Conservation (phyloP, 2,113 vertebrate genomes). For the Nanger granti region DNA sequence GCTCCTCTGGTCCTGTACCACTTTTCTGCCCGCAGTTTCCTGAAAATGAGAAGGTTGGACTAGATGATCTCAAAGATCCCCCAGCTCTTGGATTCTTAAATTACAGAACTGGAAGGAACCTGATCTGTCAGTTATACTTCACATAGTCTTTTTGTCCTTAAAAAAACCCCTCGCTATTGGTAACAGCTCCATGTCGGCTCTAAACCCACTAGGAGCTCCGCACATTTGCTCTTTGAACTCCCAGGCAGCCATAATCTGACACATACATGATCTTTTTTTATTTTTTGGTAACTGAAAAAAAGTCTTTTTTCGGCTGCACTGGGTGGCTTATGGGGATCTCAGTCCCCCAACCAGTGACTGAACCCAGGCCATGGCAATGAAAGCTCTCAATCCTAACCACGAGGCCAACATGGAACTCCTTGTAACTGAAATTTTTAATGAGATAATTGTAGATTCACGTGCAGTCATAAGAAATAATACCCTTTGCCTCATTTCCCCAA, state of each 20-base stretch:
- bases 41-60: constrained; percentile 31
- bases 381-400: not conserved
- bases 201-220: not conserved
- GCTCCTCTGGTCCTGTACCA: not conserved
- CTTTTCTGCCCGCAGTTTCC: constrained; percentile 42
- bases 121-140: not conserved
- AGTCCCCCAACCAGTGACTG: not conserved
- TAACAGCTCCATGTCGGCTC: not conserved
- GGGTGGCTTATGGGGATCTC: not conserved
- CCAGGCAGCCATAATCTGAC: not conserved
- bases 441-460: not conserved
- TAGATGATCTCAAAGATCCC: constrained; percentile 10
- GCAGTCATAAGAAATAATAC: not conserved
- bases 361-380: not conserved
- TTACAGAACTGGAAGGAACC: not conserved
- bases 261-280: no score
- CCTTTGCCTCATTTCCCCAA: not conserved
- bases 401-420: not conserved
- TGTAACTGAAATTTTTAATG: not conserved
- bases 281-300: not conserved
- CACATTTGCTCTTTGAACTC: not conserved
- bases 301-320: not conserved
- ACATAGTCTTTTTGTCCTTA: not conserved
- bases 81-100: not conserved
- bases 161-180: not conserved